Evolutionary conservation across 2,113 vertebrate genomes (phyloP).

Genomic region (Cromileptes altivelis): DNA sequence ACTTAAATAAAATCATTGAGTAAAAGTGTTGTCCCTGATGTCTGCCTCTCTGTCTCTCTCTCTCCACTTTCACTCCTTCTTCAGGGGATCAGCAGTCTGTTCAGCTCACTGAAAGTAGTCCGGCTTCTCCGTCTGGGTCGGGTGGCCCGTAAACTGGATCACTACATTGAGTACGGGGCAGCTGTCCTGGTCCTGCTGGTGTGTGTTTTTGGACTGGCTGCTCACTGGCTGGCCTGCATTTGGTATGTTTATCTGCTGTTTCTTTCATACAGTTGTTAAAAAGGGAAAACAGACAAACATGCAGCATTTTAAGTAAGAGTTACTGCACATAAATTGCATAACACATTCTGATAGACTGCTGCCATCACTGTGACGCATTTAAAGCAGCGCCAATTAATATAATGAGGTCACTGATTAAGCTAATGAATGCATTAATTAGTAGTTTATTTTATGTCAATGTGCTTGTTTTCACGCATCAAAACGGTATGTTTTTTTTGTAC

Average conservation of each 20-base stretch:
- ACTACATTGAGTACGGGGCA: constrained; percentile 98
- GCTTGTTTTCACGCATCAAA: constrained; percentile 44
- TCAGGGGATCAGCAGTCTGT: constrained; percentile 98
- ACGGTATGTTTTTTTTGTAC: constrained; percentile 17
- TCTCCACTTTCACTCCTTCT: constrained; percentile 16
- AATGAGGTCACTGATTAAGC: constrained; percentile 55
- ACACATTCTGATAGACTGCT: constrained; percentile 7
- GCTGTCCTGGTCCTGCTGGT: constrained; percentile 96
- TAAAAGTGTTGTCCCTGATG: background rate
- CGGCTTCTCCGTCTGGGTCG: constrained; percentile 94
- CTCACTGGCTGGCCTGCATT: constrained; percentile 99
- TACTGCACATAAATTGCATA: constrained; percentile 8
- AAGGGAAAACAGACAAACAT: background rate
- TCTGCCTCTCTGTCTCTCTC: background rate
- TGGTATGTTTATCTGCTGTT: constrained; percentile 80
- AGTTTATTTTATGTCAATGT: constrained; percentile 34
- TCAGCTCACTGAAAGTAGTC: constrained; percentile 98
- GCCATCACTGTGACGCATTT: background rate
- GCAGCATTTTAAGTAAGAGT: background rate
- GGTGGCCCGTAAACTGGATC: constrained; percentile 97
- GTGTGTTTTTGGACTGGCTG: constrained; percentile 97
- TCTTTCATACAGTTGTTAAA: background rate
- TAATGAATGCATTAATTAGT: constrained; percentile 55
- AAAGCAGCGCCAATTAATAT: constrained; percentile 31
- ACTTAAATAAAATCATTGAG: no score